These are phyloP conservation scores for Haliclona indistincta DNA, from an alignment of 37 sponge, comb jelly and placozoan species.

Conservation along the genomic window DNA sequence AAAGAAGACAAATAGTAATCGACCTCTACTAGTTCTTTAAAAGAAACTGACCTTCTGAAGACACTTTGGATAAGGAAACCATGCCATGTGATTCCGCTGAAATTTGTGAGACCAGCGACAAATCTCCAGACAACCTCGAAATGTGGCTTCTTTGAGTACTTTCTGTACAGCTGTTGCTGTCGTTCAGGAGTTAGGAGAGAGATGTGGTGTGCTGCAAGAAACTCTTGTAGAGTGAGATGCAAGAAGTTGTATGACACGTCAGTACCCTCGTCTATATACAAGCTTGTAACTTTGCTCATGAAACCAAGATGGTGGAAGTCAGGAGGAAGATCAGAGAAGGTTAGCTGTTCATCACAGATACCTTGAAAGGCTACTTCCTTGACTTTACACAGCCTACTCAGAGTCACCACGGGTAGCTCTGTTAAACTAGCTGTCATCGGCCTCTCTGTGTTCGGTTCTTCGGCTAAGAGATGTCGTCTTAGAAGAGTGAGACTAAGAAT, in stretches of 20 bases:
- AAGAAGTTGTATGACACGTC: slow-evolving; percentile 11
- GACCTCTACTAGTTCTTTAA: too few relatives aligned
- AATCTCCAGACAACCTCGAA: slow-evolving; percentile 16
- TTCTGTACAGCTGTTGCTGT: slow-evolving; percentile 13
- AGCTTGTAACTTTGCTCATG: slow-evolving; percentile 12
- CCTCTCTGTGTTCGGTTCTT: too few relatives aligned
- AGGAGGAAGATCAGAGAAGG: slow-evolving; percentile 16
- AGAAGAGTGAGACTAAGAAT: slow-evolving; percentile 1
- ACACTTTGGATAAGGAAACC: neutral
- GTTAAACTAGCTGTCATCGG: too few relatives aligned
- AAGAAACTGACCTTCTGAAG: neutral
- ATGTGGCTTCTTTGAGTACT: neutral
- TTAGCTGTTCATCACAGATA: slow-evolving; percentile 14
- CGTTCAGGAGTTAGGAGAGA: neutral
- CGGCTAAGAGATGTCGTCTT: neutral
- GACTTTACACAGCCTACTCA: slow-evolving; percentile 8
- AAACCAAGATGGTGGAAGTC: slow-evolving; percentile 30
- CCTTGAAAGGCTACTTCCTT: slow-evolving; percentile 27
- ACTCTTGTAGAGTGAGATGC: slow-evolving; percentile 9
- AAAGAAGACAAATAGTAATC: too few relatives aligned
- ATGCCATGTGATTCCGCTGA: neutral
- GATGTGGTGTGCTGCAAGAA: slow-evolving; percentile 19
- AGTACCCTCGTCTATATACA: neutral
- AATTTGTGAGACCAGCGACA: slow-evolving; percentile 8
- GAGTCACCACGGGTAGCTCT: slow-evolving; percentile 13